Evolutionary conservation across 2,888 invertebrate genomes (phyloP).

Genomic region (Lasioglossum vierecki): DNA sequence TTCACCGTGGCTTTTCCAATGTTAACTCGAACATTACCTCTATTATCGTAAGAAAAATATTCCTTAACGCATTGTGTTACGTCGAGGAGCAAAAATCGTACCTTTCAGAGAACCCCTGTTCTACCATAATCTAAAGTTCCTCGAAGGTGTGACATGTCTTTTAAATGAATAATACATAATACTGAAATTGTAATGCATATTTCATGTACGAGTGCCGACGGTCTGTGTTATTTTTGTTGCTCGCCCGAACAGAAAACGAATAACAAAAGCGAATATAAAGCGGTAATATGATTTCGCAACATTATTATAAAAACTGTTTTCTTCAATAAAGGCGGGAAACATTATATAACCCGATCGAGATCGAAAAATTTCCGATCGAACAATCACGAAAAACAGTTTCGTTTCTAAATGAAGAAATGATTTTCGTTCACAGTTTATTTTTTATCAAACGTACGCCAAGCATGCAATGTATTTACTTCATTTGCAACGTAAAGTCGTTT

Average conservation of each 20-base stretch:
- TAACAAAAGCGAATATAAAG: not conserved
- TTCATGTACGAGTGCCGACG: not conserved
- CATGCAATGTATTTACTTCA: no score
- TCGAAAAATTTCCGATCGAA: not conserved
- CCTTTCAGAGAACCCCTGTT: not conserved
- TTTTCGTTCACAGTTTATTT: not conserved
- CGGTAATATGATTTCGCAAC: not conserved
- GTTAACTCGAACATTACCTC: not conserved
- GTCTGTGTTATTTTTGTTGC: not conserved
- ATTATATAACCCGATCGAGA: not conserved
- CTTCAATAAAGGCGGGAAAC: not conserved
- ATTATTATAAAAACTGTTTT: not conserved
- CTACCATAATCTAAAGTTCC: not conserved
- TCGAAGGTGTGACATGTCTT: not conserved
- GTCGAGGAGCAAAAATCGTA: not conserved
- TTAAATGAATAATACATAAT: constrained; percentile 5
- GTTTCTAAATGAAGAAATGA: not conserved
- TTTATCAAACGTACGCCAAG: not conserved
- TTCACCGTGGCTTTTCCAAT: not conserved
- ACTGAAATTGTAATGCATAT: constrained; percentile 3
- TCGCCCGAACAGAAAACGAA: not conserved
- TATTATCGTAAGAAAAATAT: not conserved
- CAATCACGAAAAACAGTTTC: not conserved
- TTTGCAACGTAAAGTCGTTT: no score
- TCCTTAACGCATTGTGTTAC: not conserved